Evolutionary conservation across 2,888 invertebrate species (phyloP), one percentile per base, ranked within the genome.

Genomic region (Fragum fragum): DNA sequence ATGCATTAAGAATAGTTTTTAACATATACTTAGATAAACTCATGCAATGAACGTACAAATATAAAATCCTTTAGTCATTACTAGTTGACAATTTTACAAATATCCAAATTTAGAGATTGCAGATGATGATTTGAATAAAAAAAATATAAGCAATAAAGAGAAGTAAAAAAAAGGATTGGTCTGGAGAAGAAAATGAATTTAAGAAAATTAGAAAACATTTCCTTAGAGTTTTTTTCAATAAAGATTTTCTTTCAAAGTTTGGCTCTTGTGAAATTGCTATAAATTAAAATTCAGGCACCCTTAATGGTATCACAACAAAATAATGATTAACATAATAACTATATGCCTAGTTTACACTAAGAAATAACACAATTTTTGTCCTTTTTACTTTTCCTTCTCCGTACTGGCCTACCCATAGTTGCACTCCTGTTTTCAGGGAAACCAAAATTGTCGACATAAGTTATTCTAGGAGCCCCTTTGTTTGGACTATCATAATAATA

Each of bases 401-500:
- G 57, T 16, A 79, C 73, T 52, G 79, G 80, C 57, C 85, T 73
- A 36, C 88, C 85, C 72, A 86, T 81, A 53, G 87, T 87, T 29
- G 85, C 70, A 79, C 81, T 83, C 36, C 77, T 79, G 72, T 74
- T 80, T 9, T 77, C 69, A 21, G 90, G 88, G 26, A 90, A 88
- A 16, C 90, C 91, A 86, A 90, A 98, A 94, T 98, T 98, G 89
- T 98, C 98, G 87, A 98, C 98, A 95, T 98, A 98, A 14, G 98
- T 97, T 91, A 98, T 98, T 88, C 98, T 95, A 18, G 98, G 97
- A 55, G 98, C 98, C 16, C 78, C 83, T 79, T 97, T 95, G 88
- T 97, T 95, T 55, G 97, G 96, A 3, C 98, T 98, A 90, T 98
- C 95, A 76, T 95, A 93, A 86, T 98, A 97, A 83, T 97, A 97